Conservation (phyloP, 2,888 invertebrate species). For the Quadriops clusia region DNA sequence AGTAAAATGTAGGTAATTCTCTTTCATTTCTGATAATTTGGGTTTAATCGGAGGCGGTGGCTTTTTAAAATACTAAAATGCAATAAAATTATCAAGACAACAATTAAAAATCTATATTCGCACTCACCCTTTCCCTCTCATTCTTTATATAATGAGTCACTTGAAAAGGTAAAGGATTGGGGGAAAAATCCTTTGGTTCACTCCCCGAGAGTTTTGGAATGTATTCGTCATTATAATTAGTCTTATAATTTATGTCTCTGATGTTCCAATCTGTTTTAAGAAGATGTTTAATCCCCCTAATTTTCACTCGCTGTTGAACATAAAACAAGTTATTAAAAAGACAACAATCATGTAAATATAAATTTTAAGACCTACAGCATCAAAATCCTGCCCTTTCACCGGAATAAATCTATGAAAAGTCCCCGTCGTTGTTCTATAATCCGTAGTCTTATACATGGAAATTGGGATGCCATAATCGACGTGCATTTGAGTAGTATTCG, state of each 20-base stretch:
- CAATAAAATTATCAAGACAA: not conserved
- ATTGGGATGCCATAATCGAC: constrained; percentile 31
- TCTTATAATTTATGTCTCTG: too few relatives aligned
- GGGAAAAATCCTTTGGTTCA: too few relatives aligned
- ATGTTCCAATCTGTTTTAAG: too few relatives aligned
- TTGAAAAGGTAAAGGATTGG: too few relatives aligned
- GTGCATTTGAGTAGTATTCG: constrained; percentile 23
- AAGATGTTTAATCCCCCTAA: too few relatives aligned
- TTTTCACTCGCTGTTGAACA: too few relatives aligned
- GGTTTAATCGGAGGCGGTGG: constrained; percentile 23
- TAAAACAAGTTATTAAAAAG: too few relatives aligned
- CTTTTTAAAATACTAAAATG: constrained; percentile 23
- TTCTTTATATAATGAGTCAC: too few relatives aligned
- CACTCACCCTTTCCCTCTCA: constrained; percentile 26
- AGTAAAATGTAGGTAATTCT: constrained; percentile 20
- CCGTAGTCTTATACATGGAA: constrained; percentile 26
- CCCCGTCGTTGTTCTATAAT: constrained; percentile 28
- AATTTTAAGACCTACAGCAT: constrained; percentile 30
- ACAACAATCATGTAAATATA: too few relatives aligned
- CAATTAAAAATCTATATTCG: constrained; percentile 18
- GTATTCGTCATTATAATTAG: too few relatives aligned
- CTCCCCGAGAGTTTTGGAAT: too few relatives aligned
- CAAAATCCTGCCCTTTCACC: constrained; percentile 27
- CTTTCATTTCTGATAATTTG: constrained; percentile 26
- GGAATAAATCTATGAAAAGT: constrained; percentile 26